Conservation (phyloP, 2,888 invertebrate species). For the Drosophila merina region DNA sequence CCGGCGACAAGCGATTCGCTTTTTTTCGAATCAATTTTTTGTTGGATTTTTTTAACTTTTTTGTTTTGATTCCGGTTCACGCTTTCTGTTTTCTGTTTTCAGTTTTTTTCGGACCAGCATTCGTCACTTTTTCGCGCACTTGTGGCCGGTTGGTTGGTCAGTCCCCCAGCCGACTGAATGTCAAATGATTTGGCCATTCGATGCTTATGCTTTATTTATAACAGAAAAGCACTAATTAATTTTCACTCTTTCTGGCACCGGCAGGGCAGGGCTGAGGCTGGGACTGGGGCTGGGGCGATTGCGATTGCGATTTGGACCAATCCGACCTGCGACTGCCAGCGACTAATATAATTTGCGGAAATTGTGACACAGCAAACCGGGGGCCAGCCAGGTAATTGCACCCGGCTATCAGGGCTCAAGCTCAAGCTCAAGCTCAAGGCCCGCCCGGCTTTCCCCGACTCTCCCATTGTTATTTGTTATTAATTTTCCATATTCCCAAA, state of each 20-base stretch:
- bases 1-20: conserved; percentile 46
- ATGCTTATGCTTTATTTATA: conserved; percentile 75
- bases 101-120: conserved; percentile 17
- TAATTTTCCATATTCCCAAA: conserved; percentile 45
- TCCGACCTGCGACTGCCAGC: conserved; percentile 21
- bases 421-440: conserved; percentile 39
- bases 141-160: conserved; percentile 25
- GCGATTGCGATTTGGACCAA: not conserved
- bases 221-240: conserved; percentile 68
- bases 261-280: conserved; percentile 34
- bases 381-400: conserved; percentile 56
- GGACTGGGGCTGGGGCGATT: not conserved
- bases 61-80: conserved; percentile 44
- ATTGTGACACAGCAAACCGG: conserved; percentile 59
- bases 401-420: conserved; percentile 23
- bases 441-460: conserved; percentile 8
- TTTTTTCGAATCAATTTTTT: conserved; percentile 15
- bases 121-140: conserved; percentile 44
- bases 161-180: conserved; percentile 56
- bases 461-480: conserved; percentile 54
- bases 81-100: conserved; percentile 42
- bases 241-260: conserved; percentile 57
- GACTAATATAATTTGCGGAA: conserved; percentile 71
- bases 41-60: conserved; percentile 26
- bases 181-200: conserved; percentile 71